Conservation (phyloP, 2,113 vertebrate genomes). For the Dissostichus mawsoni region DNA sequence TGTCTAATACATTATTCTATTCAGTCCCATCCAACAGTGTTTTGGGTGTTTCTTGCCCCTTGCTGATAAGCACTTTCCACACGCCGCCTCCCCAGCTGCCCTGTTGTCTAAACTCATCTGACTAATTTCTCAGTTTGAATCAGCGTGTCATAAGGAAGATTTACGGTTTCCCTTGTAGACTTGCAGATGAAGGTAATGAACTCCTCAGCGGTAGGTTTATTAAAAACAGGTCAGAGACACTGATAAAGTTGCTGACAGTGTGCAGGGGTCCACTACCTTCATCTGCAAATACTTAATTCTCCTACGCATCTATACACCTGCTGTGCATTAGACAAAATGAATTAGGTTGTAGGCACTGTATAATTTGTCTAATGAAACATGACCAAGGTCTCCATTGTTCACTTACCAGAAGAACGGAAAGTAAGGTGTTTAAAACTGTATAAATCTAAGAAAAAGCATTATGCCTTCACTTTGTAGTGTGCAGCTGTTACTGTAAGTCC, state of each 20-base stretch:
- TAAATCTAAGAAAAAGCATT: slow-evolving; percentile 26
- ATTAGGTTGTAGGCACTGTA: neutral
- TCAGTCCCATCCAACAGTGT: neutral
- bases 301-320: neutral
- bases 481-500: neutral
- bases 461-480: neutral
- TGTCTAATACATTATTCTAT: neutral
- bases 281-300: neutral
- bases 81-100: neutral
- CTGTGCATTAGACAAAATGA: slow-evolving; percentile 1
- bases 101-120: neutral
- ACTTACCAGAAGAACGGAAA: slow-evolving; percentile 2
- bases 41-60: neutral
- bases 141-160: neutral
- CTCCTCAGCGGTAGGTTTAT: neutral
- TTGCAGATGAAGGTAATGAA: neutral
- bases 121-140: neutral
- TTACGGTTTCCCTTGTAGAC: neutral
- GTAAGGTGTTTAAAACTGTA: neutral
- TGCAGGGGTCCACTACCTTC: neutral
- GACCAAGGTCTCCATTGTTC: slow-evolving; percentile 11
- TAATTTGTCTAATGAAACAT: slow-evolving; percentile 3
- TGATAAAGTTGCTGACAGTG: slow-evolving; percentile 4
- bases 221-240: neutral
- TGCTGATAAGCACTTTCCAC: neutral